Evolutionary conservation across 2,797 vertebrate species (phyloP).

Genomic region (Enteromius fasciolatus): DNA sequence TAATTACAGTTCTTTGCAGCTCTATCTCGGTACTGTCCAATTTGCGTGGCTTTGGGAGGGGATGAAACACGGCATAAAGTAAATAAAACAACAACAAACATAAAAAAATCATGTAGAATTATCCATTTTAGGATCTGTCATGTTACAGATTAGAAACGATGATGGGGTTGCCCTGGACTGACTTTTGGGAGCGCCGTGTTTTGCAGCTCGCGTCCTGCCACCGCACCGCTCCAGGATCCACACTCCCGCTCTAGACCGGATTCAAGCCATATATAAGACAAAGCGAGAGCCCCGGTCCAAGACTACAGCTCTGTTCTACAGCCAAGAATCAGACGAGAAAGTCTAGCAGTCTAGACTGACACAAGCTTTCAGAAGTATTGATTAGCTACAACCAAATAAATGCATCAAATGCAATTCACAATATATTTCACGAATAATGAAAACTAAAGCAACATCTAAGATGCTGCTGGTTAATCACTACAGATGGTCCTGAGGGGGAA

Average conservation of each 20-base stretch:
- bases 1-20: slow-evolving; percentile 73
- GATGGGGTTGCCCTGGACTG: slow-evolving; percentile 36
- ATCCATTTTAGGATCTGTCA: slow-evolving; percentile 70
- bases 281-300: neutral
- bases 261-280: slow-evolving; percentile 20
- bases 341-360: neutral
- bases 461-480: neutral
- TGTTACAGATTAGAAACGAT: slow-evolving; percentile 67
- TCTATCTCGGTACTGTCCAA: slow-evolving; percentile 37
- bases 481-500: neutral
- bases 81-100: slow-evolving; percentile 72
- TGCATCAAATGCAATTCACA: neutral
- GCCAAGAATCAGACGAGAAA: slow-evolving; percentile 9
- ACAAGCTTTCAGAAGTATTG: slow-evolving; percentile 1
- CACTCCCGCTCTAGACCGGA: neutral
- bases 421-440: neutral
- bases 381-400: neutral
- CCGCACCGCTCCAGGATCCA: neutral
- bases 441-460: neutral
- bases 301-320: neutral
- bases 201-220: neutral
- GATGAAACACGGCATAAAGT: slow-evolving; percentile 51
- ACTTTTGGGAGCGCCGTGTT: slow-evolving; percentile 26
- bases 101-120: slow-evolving; percentile 68
- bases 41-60: slow-evolving; percentile 50